A percentile compares a stretch with the other conserved stretches of the same genome.
phyloP scores from a whole-genome alignment of 2,113 vertebrate species.

The Hypomesus transpacificus region DNA sequence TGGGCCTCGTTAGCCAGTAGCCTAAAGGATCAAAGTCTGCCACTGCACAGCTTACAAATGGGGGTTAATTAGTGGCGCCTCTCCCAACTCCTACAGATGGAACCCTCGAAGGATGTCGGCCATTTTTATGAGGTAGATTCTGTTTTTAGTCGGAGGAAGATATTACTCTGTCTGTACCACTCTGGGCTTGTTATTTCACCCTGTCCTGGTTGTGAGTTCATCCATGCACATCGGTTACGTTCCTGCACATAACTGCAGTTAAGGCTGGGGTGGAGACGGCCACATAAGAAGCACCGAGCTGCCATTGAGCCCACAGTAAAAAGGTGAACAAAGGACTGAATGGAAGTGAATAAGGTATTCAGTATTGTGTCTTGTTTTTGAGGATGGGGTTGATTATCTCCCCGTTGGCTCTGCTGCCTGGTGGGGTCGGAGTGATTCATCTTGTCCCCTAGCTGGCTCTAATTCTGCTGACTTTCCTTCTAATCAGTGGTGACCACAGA shows the following conservation, averaged over 20 bases:
- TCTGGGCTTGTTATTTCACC: background rate
- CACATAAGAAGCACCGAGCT: background rate
- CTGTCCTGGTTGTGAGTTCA: background rate
- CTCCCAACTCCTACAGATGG: conserved; percentile 25
- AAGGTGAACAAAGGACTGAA: conserved; percentile 1
- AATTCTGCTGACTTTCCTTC: conserved; percentile 64
- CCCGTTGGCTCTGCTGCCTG: conserved; percentile 31
- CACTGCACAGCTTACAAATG: conserved; percentile 42
- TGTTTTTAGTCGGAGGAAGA: conserved; percentile 7
- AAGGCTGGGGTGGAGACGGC: too few species aligned
- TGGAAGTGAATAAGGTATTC: background rate
- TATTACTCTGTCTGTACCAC: background rate
- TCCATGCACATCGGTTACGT: too few species aligned
- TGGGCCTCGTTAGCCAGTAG: conserved; percentile 34
- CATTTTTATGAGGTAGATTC: conserved; percentile 43
- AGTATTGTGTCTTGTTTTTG: conserved; percentile 38
- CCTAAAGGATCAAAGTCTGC: conserved; percentile 37
- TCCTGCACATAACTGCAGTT: too few species aligned
- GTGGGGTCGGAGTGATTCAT: conserved; percentile 60
- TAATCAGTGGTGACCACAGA: conserved; percentile 45
- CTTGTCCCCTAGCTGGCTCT: conserved; percentile 59
- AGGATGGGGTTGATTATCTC: conserved; percentile 50
- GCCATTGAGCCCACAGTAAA: background rate
- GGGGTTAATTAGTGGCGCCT: conserved; percentile 49
- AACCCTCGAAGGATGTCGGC: conserved; percentile 3